Evolutionary conservation across 2,797 vertebrate species (phyloP), one percentile per base, ranked within the genome.

Genomic region (Falco peregrinus): DNA sequence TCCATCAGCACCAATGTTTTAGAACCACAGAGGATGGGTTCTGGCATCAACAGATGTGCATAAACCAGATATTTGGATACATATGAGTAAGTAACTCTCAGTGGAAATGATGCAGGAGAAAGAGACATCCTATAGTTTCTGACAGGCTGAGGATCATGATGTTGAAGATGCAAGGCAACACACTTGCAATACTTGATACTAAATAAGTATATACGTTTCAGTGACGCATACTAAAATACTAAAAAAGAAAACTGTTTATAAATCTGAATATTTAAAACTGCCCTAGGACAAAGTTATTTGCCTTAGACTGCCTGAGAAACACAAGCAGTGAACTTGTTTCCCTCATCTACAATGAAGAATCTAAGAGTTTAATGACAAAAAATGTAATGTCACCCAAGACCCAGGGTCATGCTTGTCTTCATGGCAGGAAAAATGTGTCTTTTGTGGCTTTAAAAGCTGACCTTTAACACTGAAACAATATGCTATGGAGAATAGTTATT

Each of bases 381-480:
- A 29, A 56, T 31, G 31, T 51, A 78, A 75, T 43, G 33, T 7
- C 33, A 87, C 9, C 6, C 45, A 79, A 63, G 54, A 75, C 17
- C 11, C 29, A 78, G 37, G 47, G 67, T 70, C 4, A 1, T 22
- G 37, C 37, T 78, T 67, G 50, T 60, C 73, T 84, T 86, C 47
- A 45, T 8, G 50, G 11, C n/a, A 81, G 9, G 28, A 39, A 70
- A 89, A 85, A 81, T 29, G 24, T 31, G 31, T 59, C 35, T 73
- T 79, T 63, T 84, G 41, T 78, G 90, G 56, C 43, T 80, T 41
- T 92, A 84, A 94, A 91, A 84, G 80, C 41, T 87, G 59, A 87
- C 74, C 65, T 90, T 91, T 95, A 88, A 76, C 74, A 70, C 18
- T 69, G 47, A 63, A 80, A 56, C 33, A 80, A 48, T 31, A 54